Conservation (phyloP, 2,888 invertebrate species). For the Cheilosia soror region DNA sequence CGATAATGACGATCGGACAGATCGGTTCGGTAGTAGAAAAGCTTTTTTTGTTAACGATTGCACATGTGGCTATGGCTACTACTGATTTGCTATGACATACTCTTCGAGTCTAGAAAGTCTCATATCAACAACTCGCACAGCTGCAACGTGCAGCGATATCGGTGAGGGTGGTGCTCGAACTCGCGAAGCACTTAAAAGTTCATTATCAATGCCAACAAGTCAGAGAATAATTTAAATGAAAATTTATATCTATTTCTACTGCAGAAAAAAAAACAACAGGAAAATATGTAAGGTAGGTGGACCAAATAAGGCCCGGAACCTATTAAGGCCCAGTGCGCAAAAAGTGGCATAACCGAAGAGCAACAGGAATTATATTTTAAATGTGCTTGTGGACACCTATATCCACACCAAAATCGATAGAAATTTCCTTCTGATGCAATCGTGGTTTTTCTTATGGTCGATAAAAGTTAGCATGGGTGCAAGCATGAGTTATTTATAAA, state of each 20-base stretch:
- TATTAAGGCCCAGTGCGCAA: too few relatives aligned
- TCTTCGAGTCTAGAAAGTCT: slow-evolving; percentile 39
- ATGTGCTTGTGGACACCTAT: too few relatives aligned
- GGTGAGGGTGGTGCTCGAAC: slow-evolving; percentile 26
- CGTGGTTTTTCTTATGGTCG: too few relatives aligned
- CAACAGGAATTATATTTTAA: too few relatives aligned
- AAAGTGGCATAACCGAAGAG: too few relatives aligned
- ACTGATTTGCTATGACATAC: slow-evolving; percentile 15
- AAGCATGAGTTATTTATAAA: too few relatives aligned
- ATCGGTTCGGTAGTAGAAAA: background rate
- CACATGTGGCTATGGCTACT: slow-evolving; percentile 21
- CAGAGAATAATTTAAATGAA: slow-evolving; percentile 27
- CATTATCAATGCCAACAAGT: slow-evolving; percentile 73
- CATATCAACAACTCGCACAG: slow-evolving; percentile 21
- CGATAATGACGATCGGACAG: slow-evolving; percentile 35
- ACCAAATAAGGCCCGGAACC: too few relatives aligned
- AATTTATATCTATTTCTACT: background rate
- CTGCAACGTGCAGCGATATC: slow-evolving; percentile 60
- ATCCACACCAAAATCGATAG: too few relatives aligned
- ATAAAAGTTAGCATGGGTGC: too few relatives aligned
- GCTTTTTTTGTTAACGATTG: slow-evolving; percentile 30
- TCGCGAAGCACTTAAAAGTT: slow-evolving; percentile 62
- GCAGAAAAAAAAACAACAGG: background rate
- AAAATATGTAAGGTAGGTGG: too few relatives aligned
- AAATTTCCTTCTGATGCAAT: too few relatives aligned